A percentile compares a stretch with the other conserved stretches of the same genome.
These are phyloP conservation scores for Lichenostomus cassidix DNA, from an alignment of 2,113 vertebrate species.

Conservation along the genomic window DNA sequence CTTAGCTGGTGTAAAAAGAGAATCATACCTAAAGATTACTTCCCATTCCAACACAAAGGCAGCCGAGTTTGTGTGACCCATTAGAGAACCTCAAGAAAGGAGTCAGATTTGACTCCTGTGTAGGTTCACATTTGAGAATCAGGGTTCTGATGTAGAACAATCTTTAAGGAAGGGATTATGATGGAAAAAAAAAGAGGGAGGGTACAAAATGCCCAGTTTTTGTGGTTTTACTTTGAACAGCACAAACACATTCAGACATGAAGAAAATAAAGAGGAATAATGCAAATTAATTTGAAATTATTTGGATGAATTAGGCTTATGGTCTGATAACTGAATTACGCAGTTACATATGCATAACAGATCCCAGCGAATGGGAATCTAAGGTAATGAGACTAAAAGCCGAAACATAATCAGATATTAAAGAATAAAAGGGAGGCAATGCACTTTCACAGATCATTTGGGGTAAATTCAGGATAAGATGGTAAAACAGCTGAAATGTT, in stretches of 20 bases:
- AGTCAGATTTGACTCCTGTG: not conserved
- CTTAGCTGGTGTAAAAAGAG: not conserved
- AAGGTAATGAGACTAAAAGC: not conserved
- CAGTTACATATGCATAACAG: not conserved
- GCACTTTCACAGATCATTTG: not conserved
- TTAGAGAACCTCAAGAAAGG: not conserved
- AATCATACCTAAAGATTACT: not conserved
- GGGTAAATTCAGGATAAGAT: not conserved
- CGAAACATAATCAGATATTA: not conserved
- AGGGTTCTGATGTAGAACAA: not conserved
- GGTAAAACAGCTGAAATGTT: not conserved
- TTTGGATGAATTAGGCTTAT: conserved; percentile 26
- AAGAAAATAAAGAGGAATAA: not conserved
- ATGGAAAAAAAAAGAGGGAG: not conserved
- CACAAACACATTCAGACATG: not conserved
- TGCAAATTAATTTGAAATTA: conserved; percentile 26
- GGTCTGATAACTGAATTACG: not conserved
- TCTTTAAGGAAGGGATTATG: not conserved
- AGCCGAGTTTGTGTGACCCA: not conserved
- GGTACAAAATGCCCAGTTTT: not conserved
- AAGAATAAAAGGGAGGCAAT: not conserved
- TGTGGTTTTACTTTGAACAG: not conserved
- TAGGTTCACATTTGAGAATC: not conserved
- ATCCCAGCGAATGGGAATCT: not conserved
- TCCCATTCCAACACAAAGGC: not conserved